Percentiles rank a stretch among this genome's conserved stretches.
Evolutionary conservation across 2,888 invertebrate species (phyloP).

Genomic region (Prosapia bicincta): DNA sequence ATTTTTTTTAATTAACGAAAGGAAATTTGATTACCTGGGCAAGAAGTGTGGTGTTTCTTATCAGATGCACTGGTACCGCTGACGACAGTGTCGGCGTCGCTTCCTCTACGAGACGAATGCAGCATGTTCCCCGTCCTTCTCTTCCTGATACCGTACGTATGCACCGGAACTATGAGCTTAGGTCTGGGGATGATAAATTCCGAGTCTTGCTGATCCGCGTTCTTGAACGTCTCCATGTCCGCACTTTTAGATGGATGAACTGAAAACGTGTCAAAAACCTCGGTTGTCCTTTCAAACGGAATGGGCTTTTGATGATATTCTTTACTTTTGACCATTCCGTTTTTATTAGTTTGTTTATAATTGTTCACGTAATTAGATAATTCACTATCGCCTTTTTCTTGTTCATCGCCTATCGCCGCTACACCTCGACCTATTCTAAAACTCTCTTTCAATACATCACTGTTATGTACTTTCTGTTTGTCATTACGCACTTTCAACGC

Average conservation of each 20-base stretch:
- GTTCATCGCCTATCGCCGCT: too few species aligned
- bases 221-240: constrained; percentile 10
- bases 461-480: constrained; percentile 26
- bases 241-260: background rate
- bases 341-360: background rate
- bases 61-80: constrained; percentile 21
- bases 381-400: constrained; percentile 6
- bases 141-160: constrained; percentile 77
- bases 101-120: constrained; percentile 30
- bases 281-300: background rate
- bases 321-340: background rate
- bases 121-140: constrained; percentile 70
- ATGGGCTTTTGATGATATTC: background rate
- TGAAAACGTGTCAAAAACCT: background rate
- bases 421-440: constrained; percentile 8
- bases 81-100: constrained; percentile 33
- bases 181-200: constrained; percentile 83
- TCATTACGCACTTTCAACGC: background rate
- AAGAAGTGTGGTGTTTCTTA: constrained; percentile 42
- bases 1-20: too few species aligned
- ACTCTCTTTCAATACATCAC: constrained; percentile 24
- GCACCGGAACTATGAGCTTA: constrained; percentile 81
- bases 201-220: constrained; percentile 20
- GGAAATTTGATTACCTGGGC: too few species aligned
- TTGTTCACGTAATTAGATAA: background rate